Evolutionary conservation across 2,797 vertebrate species (phyloP).

Genomic region (Clarias laeviceps): DNA sequence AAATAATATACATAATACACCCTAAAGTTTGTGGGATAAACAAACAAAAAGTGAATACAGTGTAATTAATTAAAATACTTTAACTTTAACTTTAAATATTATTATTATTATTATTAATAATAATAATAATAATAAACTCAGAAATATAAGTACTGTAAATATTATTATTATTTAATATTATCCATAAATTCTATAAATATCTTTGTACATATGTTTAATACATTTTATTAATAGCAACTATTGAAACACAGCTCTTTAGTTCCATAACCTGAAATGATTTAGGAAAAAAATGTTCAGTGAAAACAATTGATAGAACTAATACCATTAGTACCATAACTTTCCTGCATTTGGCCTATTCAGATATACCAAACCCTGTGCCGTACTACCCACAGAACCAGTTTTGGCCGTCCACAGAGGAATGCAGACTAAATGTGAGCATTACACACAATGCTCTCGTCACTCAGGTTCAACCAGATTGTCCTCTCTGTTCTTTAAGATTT

Average conservation of each 20-base stretch:
- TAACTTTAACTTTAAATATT: not conserved
- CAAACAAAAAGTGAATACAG: not conserved
- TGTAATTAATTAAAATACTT: not conserved
- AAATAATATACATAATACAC: not conserved
- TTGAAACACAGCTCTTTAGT: not conserved
- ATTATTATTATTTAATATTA: not conserved
- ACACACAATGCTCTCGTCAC: conserved; percentile 51
- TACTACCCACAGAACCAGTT: not conserved
- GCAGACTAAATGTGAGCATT: conserved; percentile 3
- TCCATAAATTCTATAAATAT: not conserved
- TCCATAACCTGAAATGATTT: not conserved
- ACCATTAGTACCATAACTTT: not conserved
- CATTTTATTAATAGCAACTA: not conserved
- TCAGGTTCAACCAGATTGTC: conserved; percentile 63
- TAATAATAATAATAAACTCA: not conserved
- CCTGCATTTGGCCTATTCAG: not conserved
- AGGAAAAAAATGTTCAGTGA: not conserved
- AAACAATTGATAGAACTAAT: not conserved
- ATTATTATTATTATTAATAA: too few relatives aligned
- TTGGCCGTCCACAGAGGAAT: conserved; percentile 29
- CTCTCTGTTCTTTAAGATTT: conserved; percentile 7
- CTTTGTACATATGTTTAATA: too few relatives aligned
- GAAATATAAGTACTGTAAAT: not conserved
- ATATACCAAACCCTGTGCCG: not conserved
- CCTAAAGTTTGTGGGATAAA: not conserved